Evolutionary conservation across 2,797 vertebrate genomes (phyloP).

Genomic region (Delichon dasypus): DNA sequence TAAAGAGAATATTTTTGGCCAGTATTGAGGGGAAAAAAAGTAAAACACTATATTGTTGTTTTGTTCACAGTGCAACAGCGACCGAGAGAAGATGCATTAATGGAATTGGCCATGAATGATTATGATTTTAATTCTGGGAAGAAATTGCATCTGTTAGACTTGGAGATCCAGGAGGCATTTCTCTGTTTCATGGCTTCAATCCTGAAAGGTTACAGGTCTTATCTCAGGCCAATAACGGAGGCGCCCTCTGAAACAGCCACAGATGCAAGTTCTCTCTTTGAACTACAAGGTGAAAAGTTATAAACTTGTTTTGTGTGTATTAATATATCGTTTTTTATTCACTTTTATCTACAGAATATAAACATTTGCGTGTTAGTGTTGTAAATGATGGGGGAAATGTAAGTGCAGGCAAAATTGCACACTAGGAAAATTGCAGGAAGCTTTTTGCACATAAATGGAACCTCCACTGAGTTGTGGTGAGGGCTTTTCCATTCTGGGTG

Average conservation of each 20-base stretch:
- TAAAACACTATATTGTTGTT: background rate
- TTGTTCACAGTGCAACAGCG: constrained; percentile 86
- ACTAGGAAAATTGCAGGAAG: background rate
- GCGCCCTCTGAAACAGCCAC: constrained; percentile 98
- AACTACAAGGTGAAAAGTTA: constrained; percentile 86
- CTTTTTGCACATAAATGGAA: background rate
- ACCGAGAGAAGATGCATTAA: constrained; percentile 88
- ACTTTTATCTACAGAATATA: background rate
- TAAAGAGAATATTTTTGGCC: background rate
- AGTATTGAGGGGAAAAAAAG: background rate
- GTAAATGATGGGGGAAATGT: background rate
- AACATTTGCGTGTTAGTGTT: background rate
- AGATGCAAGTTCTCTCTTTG: constrained; percentile 94
- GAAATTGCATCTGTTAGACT: constrained; percentile 89
- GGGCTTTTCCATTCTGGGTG: background rate
- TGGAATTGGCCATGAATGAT: constrained; percentile 88
- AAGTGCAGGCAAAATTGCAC: background rate
- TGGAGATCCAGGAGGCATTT: constrained; percentile 98
- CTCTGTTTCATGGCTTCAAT: constrained; percentile 98
- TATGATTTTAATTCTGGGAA: constrained; percentile 87
- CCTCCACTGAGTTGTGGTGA: background rate
- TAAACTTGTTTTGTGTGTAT: background rate
- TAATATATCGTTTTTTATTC: background rate
- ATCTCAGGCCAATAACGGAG: constrained; percentile 94
- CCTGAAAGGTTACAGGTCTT: constrained; percentile 94